Evolutionary conservation across 1,140 invertebrate species (phyloP).

Genomic region (Zaprionus capensis): DNA sequence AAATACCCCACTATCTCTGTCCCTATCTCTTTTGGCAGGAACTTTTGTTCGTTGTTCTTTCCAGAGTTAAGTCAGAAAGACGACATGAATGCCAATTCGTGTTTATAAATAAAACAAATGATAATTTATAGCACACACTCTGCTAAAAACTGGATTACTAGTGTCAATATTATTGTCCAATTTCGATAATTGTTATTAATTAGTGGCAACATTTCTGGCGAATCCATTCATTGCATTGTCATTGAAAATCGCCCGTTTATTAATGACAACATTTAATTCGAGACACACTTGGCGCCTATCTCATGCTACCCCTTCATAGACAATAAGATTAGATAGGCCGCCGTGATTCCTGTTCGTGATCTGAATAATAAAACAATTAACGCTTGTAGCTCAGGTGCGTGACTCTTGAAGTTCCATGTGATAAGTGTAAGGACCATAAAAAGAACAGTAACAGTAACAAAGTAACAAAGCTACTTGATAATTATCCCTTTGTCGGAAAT

Average conservation of each 20-base stretch:
- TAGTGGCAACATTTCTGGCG: conserved; percentile 7
- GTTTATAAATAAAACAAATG: conserved; percentile 33
- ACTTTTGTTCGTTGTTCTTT: no score
- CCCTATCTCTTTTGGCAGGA: no score
- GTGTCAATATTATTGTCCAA: conserved; percentile 43
- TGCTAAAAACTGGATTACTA: conserved; percentile 15
- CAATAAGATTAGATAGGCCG: conserved; percentile 19
- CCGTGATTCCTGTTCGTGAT: not conserved
- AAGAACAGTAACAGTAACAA: not conserved
- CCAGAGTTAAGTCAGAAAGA: not conserved
- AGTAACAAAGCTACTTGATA: conserved; percentile 1
- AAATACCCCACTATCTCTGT: not conserved
- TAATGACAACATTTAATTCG: conserved; percentile 18
- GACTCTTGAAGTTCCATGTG: not conserved
- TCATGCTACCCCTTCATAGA: not conserved
- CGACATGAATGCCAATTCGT: not conserved
- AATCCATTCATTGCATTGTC: conserved; percentile 18
- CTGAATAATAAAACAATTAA: conserved; percentile 15
- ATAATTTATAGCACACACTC: conserved; percentile 38
- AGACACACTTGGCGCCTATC: conserved; percentile 3
- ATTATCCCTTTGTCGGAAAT: conserved; percentile 4
- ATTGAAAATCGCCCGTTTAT: conserved; percentile 30
- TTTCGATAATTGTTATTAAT: conserved; percentile 53
- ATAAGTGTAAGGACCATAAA: not conserved
- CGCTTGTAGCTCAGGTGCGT: conserved; percentile 7